phyloP scores from a whole-genome alignment of 1,140 invertebrate species.

The Maniola jurtina region DNA sequence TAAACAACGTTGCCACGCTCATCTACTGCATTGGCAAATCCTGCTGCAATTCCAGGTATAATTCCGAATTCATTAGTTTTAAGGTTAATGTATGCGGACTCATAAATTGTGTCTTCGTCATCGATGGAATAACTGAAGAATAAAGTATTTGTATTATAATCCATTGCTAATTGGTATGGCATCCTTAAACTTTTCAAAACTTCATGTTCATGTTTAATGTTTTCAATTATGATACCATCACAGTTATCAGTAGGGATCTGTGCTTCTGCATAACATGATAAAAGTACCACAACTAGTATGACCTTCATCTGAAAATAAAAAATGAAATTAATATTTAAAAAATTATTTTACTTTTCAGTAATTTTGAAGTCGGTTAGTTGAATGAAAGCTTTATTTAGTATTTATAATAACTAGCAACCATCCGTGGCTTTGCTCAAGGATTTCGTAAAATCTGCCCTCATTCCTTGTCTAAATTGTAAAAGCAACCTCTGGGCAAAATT shows the following conservation, averaged over 20 bases:
- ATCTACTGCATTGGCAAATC: slow-evolving; percentile 52
- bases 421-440: too few relatives aligned
- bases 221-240: slow-evolving; percentile 32
- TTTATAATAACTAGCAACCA: too few relatives aligned
- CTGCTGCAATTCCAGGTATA: slow-evolving; percentile 41
- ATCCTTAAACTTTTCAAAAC: slow-evolving; percentile 35
- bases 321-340: neutral
- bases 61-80: slow-evolving; percentile 39
- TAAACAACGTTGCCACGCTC: slow-evolving; percentile 36
- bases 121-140: slow-evolving; percentile 49
- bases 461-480: neutral
- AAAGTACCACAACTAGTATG: neutral
- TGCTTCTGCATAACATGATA: neutral
- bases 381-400: too few relatives aligned
- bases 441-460: neutral
- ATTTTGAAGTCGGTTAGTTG: too few relatives aligned
- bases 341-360: too few relatives aligned
- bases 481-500: too few relatives aligned
- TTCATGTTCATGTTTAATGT: slow-evolving; percentile 35
- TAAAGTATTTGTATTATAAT: slow-evolving; percentile 46
- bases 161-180: slow-evolving; percentile 52
- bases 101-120: slow-evolving; percentile 27
- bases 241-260: slow-evolving; percentile 25
- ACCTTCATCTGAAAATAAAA: slow-evolving; percentile 10
- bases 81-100: slow-evolving; percentile 42